Evolutionary conservation across 2,797 vertebrate species (phyloP), one percentile per base, ranked within the genome.

Genomic region (Scyliorhinus canicula): DNA sequence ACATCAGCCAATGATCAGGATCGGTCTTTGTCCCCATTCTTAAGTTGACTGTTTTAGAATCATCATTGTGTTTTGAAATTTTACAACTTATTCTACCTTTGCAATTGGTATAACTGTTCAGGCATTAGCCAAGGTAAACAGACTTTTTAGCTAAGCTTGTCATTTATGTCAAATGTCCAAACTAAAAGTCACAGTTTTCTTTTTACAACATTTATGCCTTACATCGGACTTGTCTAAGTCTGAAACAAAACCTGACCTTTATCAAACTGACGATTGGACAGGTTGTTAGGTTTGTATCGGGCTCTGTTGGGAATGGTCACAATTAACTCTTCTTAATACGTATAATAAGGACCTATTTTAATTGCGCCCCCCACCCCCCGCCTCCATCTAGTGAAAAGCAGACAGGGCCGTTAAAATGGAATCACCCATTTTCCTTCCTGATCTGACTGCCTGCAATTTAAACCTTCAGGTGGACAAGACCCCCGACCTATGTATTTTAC

Each of bases 31-130:
- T 90, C 19, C 55, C 19, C n/a, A 26, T 88, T 35, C 85, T 57
- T 57, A 88, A 88, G 55, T 57, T 55, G 85, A 60, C 85, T 57
- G 50, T 86, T 88, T 82, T 82, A 82, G 79, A 82, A 88, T 57
- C 50, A 86, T 52, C 84, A 55, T 65, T 91, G n/a, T 63, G n/a
- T 91, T 63, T 91, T 65, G 24, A 65, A 14, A 65, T 91, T 65
- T 88, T 82, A 47, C 40, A 21, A 82, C 79, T 86, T 86, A 28
- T 35, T 52, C 4, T 52, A 35, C 55, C n/a, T 88, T 86, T 91
- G 88, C 35, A 40, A 65, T 91, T 91, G n/a, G 60, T 40, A 40
- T 90, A 60, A 60, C 55, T 60, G 1, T 63, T 90, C 79, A 6
- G 1, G 40, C 79, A 9, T 82, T 82, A 47, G 19, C 6, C 19